Evolutionary conservation across 2,113 vertebrate species (phyloP).

Genomic region (Crotalus viridis): DNA sequence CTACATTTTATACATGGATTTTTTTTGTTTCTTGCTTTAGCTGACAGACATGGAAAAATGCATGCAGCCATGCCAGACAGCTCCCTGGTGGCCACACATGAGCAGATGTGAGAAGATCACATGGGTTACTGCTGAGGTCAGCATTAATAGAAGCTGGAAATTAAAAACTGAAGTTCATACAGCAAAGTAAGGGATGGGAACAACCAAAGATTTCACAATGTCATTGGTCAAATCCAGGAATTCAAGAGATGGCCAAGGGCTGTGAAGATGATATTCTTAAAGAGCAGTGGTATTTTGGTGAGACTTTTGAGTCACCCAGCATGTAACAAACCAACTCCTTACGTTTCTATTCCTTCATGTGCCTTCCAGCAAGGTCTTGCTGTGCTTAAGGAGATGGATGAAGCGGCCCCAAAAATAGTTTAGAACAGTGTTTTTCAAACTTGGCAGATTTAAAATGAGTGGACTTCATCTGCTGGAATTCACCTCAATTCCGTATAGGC

Average conservation of each 20-base stretch:
- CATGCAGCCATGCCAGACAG: not conserved
- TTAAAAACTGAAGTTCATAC: conserved; percentile 15
- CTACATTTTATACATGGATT: conserved; percentile 27
- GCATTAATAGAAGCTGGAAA: conserved; percentile 23
- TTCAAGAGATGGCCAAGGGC: not conserved
- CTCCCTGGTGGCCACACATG: not conserved
- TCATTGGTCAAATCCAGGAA: not conserved
- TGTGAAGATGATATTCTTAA: not conserved
- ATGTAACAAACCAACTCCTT: not conserved
- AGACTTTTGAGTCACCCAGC: not conserved
- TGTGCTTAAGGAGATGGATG: not conserved
- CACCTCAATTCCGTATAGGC: not conserved
- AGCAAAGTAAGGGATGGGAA: not conserved
- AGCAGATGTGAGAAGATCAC: conserved; percentile 1
- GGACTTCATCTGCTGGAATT: not conserved
- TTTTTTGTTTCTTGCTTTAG: not conserved
- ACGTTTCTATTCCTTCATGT: conserved; percentile 1
- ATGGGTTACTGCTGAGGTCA: not conserved
- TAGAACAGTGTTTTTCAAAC: not conserved
- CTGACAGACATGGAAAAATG: conserved; percentile 37
- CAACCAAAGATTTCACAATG: not conserved
- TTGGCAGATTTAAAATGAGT: not conserved
- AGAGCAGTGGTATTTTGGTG: not conserved
- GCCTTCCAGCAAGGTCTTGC: not conserved
- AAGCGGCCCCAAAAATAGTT: not conserved